Base-by-base conservation (phyloP, 2,888 invertebrate genomes). In the Rhingia rostrata region DNA sequence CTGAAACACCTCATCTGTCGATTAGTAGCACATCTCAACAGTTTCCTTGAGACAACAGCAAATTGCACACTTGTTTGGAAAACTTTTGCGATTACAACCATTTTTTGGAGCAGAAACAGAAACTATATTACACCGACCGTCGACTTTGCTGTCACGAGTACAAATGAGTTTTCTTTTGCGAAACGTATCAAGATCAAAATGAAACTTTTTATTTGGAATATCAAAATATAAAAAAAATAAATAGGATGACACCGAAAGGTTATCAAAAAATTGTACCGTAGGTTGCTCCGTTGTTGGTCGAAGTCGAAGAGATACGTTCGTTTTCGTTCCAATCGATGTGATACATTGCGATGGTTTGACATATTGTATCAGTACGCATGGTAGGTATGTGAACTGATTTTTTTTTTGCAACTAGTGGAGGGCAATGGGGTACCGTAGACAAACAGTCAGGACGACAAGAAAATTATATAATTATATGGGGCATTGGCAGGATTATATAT, bases 41-140 rank as follows among this genome's bases (percentile, higher is more conserved):
- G 4, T 47, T 22, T 72, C 5, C 88, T 87, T n/a, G 87, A 75
- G 0, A 79, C 12, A 86, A 58, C 74, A 39, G 69, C 81, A 75
- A 86, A 41, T 69, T 87, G 88, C 6, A 88, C 41, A 4, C 89
- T 87, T 14, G 87, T 82, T 69, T 89, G 88, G 77, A 88, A 88
- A 4, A 90, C 86, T 87, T 88, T 90, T 67, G 88, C 86, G 37
- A 90, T 87, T 39, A 88, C 87, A 86, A 89, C 88, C 91, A 90
- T 90, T 85, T 85, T 87, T 81, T 30, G 74, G 22, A 9, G 6
- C 37, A 39, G n/a, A 22, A 39, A 22, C 37, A 39, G n/a, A 22
- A 39, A 22, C 56, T 63, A 10, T 22, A 53, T 10, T 73, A 22
- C 70, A 41, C 67, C 41, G 58, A 30, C 78, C 49, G 78, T 63